Percentiles rank a stretch among this genome's conserved stretches.
phyloP scores from a whole-genome alignment of 1,140 invertebrate species.

The Solen grandis region DNA sequence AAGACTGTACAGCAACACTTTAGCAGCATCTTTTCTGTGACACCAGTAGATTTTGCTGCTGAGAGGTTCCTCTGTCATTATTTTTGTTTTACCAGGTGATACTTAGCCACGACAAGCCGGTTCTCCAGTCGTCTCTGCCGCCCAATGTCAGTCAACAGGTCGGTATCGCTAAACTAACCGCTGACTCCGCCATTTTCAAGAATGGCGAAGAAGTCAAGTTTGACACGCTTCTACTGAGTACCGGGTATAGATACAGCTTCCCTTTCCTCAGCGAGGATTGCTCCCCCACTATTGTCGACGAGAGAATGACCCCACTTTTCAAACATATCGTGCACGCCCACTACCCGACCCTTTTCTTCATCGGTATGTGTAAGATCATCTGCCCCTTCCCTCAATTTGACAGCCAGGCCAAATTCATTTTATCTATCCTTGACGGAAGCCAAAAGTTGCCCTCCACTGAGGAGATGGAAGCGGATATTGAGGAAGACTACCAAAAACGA shows the following conservation, averaged over 20 bases:
- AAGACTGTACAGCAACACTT: too few relatives aligned
- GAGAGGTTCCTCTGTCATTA: too few relatives aligned
- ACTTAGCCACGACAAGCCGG: slow-evolving; percentile 70
- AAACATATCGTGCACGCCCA: slow-evolving; percentile 91
- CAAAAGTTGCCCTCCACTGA: slow-evolving; percentile 85
- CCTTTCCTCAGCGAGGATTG: slow-evolving; percentile 88
- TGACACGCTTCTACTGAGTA: slow-evolving; percentile 90
- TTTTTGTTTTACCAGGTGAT: slow-evolving; percentile 66
- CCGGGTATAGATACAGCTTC: slow-evolving; percentile 91
- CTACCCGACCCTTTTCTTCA: slow-evolving; percentile 88
- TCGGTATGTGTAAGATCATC: slow-evolving; percentile 90
- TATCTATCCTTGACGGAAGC: slow-evolving; percentile 86
- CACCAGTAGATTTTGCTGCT: too few relatives aligned
- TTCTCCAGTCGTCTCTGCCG: slow-evolving; percentile 63
- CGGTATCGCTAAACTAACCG: slow-evolving; percentile 63
- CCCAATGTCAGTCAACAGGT: slow-evolving; percentile 68
- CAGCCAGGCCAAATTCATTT: slow-evolving; percentile 89
- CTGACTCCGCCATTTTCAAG: slow-evolving; percentile 62
- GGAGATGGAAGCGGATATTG: slow-evolving; percentile 86
- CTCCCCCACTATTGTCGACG: slow-evolving; percentile 87
- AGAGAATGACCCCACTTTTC: slow-evolving; percentile 91
- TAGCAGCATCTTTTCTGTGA: too few relatives aligned
- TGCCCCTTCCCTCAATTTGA: slow-evolving; percentile 94
- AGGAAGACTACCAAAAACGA: slow-evolving; percentile 83
- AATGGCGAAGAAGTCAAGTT: slow-evolving; percentile 82